These are phyloP conservation scores for Cricetomys ansorgei DNA, from an alignment of 2,113 vertebrate genomes.

Conservation along the genomic window DNA sequence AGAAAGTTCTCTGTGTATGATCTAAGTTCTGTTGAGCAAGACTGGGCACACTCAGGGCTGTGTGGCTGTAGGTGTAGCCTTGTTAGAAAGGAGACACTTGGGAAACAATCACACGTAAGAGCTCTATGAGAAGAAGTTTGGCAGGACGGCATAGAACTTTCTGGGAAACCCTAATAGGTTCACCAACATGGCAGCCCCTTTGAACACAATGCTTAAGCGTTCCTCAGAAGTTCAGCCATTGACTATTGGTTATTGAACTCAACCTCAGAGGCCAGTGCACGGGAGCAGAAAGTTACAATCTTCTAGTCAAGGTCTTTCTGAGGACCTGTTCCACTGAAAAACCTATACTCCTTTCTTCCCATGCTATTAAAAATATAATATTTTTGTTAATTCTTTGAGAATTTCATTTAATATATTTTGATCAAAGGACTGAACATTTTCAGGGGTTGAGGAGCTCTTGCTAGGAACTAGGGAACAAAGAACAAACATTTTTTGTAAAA, in stretches of 20 bases:
- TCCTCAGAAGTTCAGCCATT: not conserved
- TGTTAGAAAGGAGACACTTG: not conserved
- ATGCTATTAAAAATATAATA: too few relatives aligned
- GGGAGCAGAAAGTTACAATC: not conserved
- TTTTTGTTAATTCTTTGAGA: too few relatives aligned
- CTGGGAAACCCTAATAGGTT: accelerated
- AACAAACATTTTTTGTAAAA: not conserved
- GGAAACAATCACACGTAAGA: accelerated
- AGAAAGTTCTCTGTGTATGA: accelerated
- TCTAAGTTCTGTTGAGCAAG: not conserved
- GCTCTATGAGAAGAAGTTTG: accelerated
- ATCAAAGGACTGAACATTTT: not conserved
- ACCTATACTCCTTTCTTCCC: too few relatives aligned
- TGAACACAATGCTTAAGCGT: not conserved
- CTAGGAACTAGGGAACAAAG: not conserved
- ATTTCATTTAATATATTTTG: too few relatives aligned
- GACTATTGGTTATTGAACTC: not conserved
- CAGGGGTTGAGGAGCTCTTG: not conserved
- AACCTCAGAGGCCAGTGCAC: not conserved
- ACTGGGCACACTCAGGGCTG: not conserved
- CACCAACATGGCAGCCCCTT: not conserved
- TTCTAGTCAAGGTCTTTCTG: not conserved
- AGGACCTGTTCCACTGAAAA: not conserved
- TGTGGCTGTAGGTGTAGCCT: not conserved
- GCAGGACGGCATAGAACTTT: too few relatives aligned